Evolutionary conservation across 2,113 vertebrate species (phyloP).

Genomic region (Onychostoma macrolepis): DNA sequence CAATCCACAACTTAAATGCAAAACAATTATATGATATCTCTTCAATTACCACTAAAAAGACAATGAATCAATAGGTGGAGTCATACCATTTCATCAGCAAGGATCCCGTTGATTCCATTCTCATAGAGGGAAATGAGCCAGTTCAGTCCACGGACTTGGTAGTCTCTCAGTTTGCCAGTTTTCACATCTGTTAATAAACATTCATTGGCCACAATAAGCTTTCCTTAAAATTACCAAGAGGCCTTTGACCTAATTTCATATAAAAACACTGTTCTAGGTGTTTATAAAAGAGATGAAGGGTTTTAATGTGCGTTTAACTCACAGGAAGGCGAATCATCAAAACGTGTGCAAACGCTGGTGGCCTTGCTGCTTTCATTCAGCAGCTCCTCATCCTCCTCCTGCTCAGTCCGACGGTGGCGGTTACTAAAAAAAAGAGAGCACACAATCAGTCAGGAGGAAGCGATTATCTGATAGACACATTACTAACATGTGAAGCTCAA

Average conservation of each 20-base stretch:
- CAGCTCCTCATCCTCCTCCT: conserved; percentile 97
- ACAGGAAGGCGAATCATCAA: conserved; percentile 97
- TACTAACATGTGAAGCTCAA: background rate
- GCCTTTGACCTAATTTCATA: background rate
- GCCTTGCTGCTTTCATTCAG: conserved; percentile 94
- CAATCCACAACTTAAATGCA: too few species aligned
- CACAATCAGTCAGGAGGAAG: background rate
- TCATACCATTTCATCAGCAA: conserved; percentile 97
- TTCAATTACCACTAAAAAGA: background rate
- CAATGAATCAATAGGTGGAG: background rate
- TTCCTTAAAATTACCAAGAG: background rate
- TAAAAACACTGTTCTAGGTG: background rate
- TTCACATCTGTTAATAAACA: conserved; percentile 83
- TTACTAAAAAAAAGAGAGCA: conserved; percentile 72
- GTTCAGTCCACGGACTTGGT: conserved; percentile 94
- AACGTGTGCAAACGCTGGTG: conserved; percentile 92
- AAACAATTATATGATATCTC: too few species aligned
- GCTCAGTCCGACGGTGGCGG: conserved; percentile 94
- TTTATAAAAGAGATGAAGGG: background rate
- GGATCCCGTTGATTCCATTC: conserved; percentile 97
- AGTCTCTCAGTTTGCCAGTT: conserved; percentile 92
- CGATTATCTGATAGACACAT: background rate
- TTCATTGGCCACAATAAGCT: background rate
- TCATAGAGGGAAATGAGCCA: conserved; percentile 99
- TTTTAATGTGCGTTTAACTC: conserved; percentile 57